phyloP scores from a whole-genome alignment of 1,140 invertebrate species.

The Holcopasites calliopsidis region DNA sequence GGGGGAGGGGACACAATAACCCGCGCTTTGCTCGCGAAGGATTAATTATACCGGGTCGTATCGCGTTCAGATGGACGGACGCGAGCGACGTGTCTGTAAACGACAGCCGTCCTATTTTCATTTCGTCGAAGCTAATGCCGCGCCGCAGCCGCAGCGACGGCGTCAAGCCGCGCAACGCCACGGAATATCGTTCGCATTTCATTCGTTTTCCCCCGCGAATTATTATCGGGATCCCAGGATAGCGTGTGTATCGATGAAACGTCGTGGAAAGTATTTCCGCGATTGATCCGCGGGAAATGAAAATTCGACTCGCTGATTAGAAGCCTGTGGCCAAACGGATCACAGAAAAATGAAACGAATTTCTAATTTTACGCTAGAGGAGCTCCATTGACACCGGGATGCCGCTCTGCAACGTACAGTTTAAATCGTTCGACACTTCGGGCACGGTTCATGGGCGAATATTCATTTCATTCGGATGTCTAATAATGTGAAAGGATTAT shows the following conservation, averaged over 20 bases:
- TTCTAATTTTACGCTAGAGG: neutral
- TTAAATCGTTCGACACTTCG: neutral
- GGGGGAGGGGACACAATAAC: constrained; percentile 59
- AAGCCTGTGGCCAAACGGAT: neutral
- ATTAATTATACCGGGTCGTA: constrained; percentile 44
- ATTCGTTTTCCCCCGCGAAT: constrained; percentile 2
- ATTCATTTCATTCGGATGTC: too few relatives aligned
- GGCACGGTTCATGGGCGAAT: too few relatives aligned
- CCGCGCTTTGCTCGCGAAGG: constrained; percentile 20
- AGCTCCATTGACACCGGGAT: neutral
- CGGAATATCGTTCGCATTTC: constrained; percentile 30
- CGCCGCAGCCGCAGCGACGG: too few relatives aligned
- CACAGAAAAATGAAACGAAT: neutral
- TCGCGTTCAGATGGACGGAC: constrained; percentile 36
- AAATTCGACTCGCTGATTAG: neutral
- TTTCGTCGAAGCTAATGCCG: constrained; percentile 43
- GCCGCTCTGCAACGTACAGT: neutral
- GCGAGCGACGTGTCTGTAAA: constrained; percentile 49
- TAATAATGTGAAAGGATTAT: too few relatives aligned
- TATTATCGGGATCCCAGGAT: constrained; percentile 17
- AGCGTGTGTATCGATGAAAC: neutral
- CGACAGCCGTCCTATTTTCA: constrained; percentile 57
- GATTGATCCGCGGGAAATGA: neutral
- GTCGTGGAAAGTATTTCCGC: neutral
- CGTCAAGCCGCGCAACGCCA: constrained; percentile 2